phyloP scores from a whole-genome alignment of 1,140 invertebrate genomes.

The Pogonomyrmex californicus region DNA sequence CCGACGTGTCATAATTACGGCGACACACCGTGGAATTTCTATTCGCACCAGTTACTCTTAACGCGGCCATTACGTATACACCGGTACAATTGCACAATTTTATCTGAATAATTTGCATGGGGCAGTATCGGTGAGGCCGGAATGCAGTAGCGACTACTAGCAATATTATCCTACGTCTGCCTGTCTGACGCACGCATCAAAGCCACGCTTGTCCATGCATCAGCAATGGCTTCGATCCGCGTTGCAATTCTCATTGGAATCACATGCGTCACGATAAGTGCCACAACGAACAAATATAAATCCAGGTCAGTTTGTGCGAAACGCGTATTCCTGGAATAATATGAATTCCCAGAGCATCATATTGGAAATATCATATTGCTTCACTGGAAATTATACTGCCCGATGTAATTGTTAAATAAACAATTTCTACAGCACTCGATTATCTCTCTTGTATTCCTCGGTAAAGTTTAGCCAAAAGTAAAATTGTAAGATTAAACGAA shows the following conservation, averaged over 20 bases:
- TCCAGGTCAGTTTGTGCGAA: slow-evolving; percentile 20
- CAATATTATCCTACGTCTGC: slow-evolving; percentile 67
- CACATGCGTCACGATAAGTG: slow-evolving; percentile 2
- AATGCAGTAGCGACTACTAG: slow-evolving; percentile 60
- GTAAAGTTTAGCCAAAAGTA: not conserved
- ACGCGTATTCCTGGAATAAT: not conserved
- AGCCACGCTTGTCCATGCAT: slow-evolving; percentile 65
- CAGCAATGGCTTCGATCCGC: slow-evolving; percentile 42
- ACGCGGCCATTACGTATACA: slow-evolving; percentile 47
- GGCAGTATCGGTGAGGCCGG: slow-evolving; percentile 59
- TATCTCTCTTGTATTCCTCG: not conserved
- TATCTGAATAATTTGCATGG: slow-evolving; percentile 71
- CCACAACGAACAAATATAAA: not conserved
- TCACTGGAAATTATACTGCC: not conserved
- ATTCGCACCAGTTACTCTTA: slow-evolving; percentile 57
- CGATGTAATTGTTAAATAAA: not conserved
- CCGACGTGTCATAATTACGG: slow-evolving; percentile 26
- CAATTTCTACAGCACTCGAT: not conserved
- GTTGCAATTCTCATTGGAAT: slow-evolving; percentile 15
- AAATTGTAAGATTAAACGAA: no score
- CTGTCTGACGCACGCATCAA: slow-evolving; percentile 69
- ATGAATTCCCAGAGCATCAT: not conserved
- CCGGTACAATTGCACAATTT: slow-evolving; percentile 70
- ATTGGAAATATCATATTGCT: not conserved
- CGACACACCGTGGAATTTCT: slow-evolving; percentile 17